phyloP scores from a whole-genome alignment of 53 echinoderm and acorn worm genomes.

The Echinometra lucunter region DNA sequence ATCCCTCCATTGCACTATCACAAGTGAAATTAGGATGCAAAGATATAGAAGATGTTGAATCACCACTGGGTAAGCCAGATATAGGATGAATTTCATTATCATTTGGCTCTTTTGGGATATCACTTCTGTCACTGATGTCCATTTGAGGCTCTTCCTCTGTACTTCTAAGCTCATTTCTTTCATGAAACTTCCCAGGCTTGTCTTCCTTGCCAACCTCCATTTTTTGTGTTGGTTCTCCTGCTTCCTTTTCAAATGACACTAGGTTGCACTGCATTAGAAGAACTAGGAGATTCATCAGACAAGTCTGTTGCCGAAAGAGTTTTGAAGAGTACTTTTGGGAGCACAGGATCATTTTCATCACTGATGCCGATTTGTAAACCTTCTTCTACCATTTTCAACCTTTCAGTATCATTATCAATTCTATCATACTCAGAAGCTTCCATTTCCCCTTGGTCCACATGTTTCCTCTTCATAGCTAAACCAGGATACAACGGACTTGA shows the following conservation, averaged over 20 bases:
- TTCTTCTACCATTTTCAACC: not conserved
- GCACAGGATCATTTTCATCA: not conserved
- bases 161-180: not conserved
- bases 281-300: not conserved
- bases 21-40: not conserved
- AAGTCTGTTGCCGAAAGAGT: not conserved
- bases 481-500: too few relatives aligned
- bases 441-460: not conserved
- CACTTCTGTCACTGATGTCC: not conserved
- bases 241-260: not conserved
- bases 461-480: too few relatives aligned
- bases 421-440: not conserved
- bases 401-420: not conserved
- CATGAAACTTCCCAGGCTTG: not conserved
- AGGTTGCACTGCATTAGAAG: not conserved
- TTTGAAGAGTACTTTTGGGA: not conserved
- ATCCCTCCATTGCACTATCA: not conserved
- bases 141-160: not conserved
- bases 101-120: not conserved
- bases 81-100: not conserved
- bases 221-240: not conserved
- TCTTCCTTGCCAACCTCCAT: not conserved
- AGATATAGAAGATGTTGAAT: not conserved
- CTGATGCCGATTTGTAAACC: not conserved
- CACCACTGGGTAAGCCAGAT: not conserved